Percentiles rank a stretch among this genome's conserved stretches.
These are phyloP conservation scores for Orthonyx spaldingii DNA, from an alignment of 2,113 vertebrate genomes.

Conservation along the genomic window DNA sequence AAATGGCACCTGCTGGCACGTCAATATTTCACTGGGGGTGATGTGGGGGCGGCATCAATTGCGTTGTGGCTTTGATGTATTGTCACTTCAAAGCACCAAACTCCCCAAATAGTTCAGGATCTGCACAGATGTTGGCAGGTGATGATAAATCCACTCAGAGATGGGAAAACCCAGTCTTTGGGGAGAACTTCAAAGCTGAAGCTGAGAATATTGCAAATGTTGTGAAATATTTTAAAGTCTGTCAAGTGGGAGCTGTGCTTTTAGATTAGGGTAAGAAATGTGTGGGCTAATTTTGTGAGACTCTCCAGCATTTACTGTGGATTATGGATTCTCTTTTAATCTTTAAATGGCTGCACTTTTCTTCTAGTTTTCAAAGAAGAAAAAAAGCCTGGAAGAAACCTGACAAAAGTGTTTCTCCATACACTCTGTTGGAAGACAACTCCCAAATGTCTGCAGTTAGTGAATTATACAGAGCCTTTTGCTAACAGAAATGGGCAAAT, in stretches of 20 bases:
- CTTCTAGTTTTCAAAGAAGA: not conserved
- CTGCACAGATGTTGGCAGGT: not conserved
- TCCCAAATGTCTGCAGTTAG: not conserved
- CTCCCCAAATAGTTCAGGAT: not conserved
- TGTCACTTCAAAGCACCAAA: slow-evolving; percentile 16
- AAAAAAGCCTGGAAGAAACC: not conserved
- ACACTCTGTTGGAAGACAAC: not conserved
- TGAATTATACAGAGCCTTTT: not conserved
- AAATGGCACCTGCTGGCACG: not conserved
- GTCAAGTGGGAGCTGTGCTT: not conserved
- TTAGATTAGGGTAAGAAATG: not conserved
- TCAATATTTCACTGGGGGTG: not conserved
- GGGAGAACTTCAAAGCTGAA: slow-evolving; percentile 29
- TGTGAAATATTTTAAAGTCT: slow-evolving; percentile 6
- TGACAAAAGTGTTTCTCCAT: not conserved
- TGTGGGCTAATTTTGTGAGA: not conserved
- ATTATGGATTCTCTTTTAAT: not conserved
- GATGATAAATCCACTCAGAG: slow-evolving; percentile 19
- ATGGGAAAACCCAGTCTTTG: not conserved
- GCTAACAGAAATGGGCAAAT: not conserved
- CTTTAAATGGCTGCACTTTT: not conserved
- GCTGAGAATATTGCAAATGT: not conserved
- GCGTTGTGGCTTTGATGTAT: not conserved
- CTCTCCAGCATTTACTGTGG: not conserved
- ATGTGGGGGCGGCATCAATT: not conserved